phyloP scores from a whole-genome alignment of 1,140 invertebrate genomes.

The Anoplophora glabripennis region DNA sequence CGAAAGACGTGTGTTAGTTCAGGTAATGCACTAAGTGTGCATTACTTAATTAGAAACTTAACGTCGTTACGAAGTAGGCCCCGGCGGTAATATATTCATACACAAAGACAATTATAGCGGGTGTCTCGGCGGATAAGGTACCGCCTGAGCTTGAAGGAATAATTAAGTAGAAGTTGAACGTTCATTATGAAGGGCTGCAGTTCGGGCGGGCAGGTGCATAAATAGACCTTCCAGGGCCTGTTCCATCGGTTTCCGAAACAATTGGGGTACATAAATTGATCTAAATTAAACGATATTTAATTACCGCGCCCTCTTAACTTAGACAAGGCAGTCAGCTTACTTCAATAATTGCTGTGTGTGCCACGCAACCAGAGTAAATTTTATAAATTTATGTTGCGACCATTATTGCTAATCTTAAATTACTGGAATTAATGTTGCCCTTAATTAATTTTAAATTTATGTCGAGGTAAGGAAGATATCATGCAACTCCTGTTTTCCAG shows the following conservation, averaged over 20 bases:
- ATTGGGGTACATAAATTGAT: constrained; percentile 42
- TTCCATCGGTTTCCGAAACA: constrained; percentile 31
- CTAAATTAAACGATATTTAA: constrained; percentile 48
- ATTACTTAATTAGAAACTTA: too few relatives aligned
- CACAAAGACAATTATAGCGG: too few relatives aligned
- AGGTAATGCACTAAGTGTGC: too few relatives aligned
- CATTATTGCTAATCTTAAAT: constrained; percentile 19
- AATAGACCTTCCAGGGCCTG: constrained; percentile 28
- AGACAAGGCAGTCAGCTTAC: constrained; percentile 11
- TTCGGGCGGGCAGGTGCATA: constrained; percentile 34
- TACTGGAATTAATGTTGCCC: constrained; percentile 12
- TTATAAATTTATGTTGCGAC: constrained; percentile 16
- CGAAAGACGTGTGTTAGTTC: too few relatives aligned
- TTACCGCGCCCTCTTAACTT: constrained; percentile 38
- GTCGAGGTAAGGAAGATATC: too few relatives aligned
- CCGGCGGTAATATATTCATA: too few relatives aligned
- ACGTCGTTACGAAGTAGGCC: too few relatives aligned
- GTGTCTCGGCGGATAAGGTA: too few relatives aligned
- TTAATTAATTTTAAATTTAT: constrained; percentile 16
- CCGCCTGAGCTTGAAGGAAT: too few relatives aligned
- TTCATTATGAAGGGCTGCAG: too few relatives aligned
- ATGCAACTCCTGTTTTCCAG: too few relatives aligned
- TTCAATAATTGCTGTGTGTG: constrained; percentile 7
- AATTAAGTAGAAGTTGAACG: too few relatives aligned
- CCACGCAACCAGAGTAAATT: constrained; percentile 13